phyloP scores from a whole-genome alignment of 2,113 vertebrate genomes.

The Oryzias curvinotus region DNA sequence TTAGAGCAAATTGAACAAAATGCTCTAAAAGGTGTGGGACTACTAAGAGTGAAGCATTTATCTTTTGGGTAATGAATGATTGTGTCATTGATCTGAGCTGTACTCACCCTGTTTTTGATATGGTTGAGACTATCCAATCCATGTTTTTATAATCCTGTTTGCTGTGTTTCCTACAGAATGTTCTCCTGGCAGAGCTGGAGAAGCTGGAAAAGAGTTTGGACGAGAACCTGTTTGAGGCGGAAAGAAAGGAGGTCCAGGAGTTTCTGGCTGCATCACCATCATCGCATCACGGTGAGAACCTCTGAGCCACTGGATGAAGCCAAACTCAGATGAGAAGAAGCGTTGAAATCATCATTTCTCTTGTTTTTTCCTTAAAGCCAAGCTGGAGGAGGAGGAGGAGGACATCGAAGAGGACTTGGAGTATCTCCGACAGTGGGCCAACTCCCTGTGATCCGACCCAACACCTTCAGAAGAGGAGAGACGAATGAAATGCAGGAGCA shows the following conservation, averaged over 20 bases:
- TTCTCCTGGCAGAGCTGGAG: slow-evolving; percentile 35
- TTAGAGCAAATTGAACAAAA: too few species aligned
- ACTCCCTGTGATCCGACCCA: neutral
- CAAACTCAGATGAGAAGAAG: neutral
- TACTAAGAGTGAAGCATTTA: too few species aligned
- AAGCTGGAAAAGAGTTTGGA: slow-evolving; percentile 23
- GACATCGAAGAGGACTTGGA: slow-evolving; percentile 26
- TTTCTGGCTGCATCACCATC: neutral
- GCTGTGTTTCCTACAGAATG: neutral
- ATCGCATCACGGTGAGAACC: slow-evolving; percentile 9
- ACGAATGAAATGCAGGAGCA: slow-evolving; percentile 4
- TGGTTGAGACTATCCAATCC: too few species aligned
- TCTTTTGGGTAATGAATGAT: too few species aligned
- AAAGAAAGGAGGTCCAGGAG: neutral
- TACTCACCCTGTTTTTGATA: too few species aligned
- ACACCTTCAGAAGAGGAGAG: neutral
- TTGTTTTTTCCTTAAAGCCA: slow-evolving; percentile 3
- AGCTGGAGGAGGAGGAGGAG: slow-evolving; percentile 10
- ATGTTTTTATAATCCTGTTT: too few species aligned
- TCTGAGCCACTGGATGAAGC: neutral
- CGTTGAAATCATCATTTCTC: fast-evolving
- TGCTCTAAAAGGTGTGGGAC: too few species aligned
- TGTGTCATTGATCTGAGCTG: too few species aligned
- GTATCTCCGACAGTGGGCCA: slow-evolving; percentile 25
- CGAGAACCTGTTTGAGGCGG: neutral